Percentiles rank a stretch among this genome's conserved stretches.
These are phyloP conservation scores for Glomeris maerens DNA, from an alignment of 1,140 invertebrate genomes.

Conservation along the genomic window DNA sequence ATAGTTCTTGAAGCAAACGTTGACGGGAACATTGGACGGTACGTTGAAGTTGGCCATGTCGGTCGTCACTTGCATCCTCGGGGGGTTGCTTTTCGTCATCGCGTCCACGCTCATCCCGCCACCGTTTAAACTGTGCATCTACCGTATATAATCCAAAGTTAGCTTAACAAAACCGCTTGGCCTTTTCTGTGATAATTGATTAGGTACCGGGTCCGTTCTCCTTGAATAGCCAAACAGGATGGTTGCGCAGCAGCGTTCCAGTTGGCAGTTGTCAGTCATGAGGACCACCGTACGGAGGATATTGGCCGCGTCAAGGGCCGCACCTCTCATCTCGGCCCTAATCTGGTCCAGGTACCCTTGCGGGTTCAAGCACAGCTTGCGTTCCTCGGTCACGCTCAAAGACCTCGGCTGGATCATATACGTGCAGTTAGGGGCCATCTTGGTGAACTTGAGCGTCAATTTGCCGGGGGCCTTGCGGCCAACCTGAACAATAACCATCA, in stretches of 20 bases:
- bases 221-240: background rate
- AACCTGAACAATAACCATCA: background rate
- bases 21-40: too few relatives aligned
- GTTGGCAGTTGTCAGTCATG: background rate
- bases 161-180: too few relatives aligned
- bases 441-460: slow-evolving; percentile 1
- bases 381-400: background rate
- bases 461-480: slow-evolving; percentile 3
- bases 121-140: too few relatives aligned
- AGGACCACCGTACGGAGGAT: background rate
- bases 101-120: too few relatives aligned
- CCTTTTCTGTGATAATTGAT: too few relatives aligned
- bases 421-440: background rate
- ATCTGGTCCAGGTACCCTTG: background rate
- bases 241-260: background rate
- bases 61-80: too few relatives aligned
- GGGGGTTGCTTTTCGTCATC: too few relatives aligned
- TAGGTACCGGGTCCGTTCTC: too few relatives aligned
- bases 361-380: background rate
- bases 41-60: too few relatives aligned
- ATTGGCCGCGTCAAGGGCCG: background rate
- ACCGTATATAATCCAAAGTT: too few relatives aligned
- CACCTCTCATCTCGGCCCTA: background rate
- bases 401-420: slow-evolving; percentile 2
- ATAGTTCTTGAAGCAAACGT: too few relatives aligned